These are phyloP conservation scores for Chaetodon trifascialis DNA, from an alignment of 2,113 vertebrate species.

Conservation along the genomic window DNA sequence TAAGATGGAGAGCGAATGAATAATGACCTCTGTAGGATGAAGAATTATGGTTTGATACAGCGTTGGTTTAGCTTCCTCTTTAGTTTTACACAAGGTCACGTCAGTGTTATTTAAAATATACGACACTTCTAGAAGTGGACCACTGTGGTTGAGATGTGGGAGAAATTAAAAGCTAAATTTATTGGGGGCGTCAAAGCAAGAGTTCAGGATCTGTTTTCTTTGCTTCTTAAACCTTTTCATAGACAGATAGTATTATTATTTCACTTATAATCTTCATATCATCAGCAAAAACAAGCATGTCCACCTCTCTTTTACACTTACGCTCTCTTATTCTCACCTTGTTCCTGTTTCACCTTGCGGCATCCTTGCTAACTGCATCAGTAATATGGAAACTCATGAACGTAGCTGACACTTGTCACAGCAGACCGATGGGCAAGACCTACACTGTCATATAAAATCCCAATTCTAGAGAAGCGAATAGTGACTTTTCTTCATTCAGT, in stretches of 20 bases:
- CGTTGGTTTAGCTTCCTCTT: conserved; percentile 63
- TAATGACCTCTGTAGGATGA: conserved; percentile 53
- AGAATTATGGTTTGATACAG: conserved; percentile 62
- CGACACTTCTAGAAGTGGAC: neutral
- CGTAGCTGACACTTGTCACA: conserved; percentile 28
- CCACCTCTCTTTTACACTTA: neutral
- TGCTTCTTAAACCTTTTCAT: neutral
- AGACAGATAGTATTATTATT: neutral
- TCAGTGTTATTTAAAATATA: conserved; percentile 32
- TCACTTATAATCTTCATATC: too few species aligned
- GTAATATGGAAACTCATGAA: conserved; percentile 12
- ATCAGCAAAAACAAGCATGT: neutral
- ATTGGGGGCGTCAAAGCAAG: conserved; percentile 8
- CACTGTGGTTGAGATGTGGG: neutral
- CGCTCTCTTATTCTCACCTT: conserved; percentile 21
- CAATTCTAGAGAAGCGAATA: neutral
- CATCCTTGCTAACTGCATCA: conserved; percentile 55
- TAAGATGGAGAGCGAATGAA: conserved; percentile 48
- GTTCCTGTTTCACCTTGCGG: conserved; percentile 37
- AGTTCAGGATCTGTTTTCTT: neutral
- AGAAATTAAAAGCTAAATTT: neutral
- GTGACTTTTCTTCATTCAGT: neutral
- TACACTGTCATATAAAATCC: neutral
- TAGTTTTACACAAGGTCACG: conserved; percentile 66
- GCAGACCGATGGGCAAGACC: conserved; percentile 25